phyloP scores from a whole-genome alignment of 2,113 vertebrate genomes.

The Hemiprocne comata region DNA sequence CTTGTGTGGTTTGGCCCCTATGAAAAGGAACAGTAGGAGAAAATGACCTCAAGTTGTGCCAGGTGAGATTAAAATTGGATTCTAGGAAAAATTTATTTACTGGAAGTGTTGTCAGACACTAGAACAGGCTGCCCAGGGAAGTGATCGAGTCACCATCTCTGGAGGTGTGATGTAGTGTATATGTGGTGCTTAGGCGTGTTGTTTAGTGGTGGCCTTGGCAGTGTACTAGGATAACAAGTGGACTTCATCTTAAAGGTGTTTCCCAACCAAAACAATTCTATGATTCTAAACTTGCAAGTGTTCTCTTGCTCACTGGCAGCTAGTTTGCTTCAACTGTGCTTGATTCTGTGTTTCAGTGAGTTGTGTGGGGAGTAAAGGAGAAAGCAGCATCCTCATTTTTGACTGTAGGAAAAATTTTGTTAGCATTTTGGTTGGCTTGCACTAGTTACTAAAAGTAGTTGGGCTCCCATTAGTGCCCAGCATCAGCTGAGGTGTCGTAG shows the following conservation, averaged over 20 bases:
- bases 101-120: too few relatives aligned
- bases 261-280: too few relatives aligned
- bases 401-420: not conserved
- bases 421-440: not conserved
- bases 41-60: too few relatives aligned
- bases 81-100: too few relatives aligned
- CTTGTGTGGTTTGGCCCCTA: not conserved
- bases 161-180: too few relatives aligned
- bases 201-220: too few relatives aligned
- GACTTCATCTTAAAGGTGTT: too few relatives aligned
- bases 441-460: fast-evolving
- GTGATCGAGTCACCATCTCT: too few relatives aligned
- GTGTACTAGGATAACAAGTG: too few relatives aligned
- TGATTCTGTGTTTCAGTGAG: not conserved
- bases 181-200: too few relatives aligned
- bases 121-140: too few relatives aligned
- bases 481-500: not conserved
- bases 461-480: not conserved
- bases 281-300: not conserved
- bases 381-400: not conserved
- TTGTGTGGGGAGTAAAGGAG: not conserved
- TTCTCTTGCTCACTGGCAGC: not conserved
- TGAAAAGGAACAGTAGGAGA: not conserved
- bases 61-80: too few relatives aligned
- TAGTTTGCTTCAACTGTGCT: not conserved